Evolutionary conservation across 2,113 vertebrate species (phyloP).

Genomic region (Amblyornis subalaris): DNA sequence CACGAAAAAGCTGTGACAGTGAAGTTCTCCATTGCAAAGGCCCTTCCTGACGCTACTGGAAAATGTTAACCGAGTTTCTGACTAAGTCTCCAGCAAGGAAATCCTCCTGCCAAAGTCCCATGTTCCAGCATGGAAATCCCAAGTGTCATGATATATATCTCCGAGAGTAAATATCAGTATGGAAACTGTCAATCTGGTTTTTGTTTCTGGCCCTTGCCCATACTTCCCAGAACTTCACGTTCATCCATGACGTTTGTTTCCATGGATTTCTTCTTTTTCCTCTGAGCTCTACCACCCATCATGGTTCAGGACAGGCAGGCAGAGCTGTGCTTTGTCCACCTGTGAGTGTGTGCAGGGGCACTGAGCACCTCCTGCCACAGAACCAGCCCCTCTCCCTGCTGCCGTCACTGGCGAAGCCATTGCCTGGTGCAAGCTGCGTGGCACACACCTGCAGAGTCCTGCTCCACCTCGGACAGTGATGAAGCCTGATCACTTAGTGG

Average conservation of each 20-base stretch:
- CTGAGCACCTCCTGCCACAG: neutral
- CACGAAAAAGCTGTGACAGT: neutral
- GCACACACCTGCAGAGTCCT: neutral
- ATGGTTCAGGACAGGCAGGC: neutral
- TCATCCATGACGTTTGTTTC: neutral
- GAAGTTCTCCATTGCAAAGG: neutral
- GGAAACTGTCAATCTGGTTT: neutral
- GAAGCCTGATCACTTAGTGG: neutral
- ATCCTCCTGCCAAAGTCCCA: neutral
- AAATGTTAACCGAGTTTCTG: neutral
- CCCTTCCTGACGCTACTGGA: neutral
- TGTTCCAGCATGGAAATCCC: neutral
- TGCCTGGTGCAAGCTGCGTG: neutral
- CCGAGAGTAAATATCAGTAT: neutral
- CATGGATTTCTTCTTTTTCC: neutral
- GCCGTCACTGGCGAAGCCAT: neutral
- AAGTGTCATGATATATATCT: neutral
- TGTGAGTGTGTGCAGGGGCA: rapidly evolving
- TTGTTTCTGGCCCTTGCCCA: neutral
- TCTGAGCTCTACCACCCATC: rapidly evolving
- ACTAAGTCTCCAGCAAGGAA: neutral
- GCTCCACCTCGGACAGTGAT: rapidly evolving
- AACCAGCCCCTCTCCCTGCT: neutral
- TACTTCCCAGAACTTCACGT: rapidly evolving
- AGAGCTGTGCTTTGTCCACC: neutral